Evolutionary conservation across 2,888 invertebrate species (phyloP).

Genomic region (Trissolcus japonicus): DNA sequence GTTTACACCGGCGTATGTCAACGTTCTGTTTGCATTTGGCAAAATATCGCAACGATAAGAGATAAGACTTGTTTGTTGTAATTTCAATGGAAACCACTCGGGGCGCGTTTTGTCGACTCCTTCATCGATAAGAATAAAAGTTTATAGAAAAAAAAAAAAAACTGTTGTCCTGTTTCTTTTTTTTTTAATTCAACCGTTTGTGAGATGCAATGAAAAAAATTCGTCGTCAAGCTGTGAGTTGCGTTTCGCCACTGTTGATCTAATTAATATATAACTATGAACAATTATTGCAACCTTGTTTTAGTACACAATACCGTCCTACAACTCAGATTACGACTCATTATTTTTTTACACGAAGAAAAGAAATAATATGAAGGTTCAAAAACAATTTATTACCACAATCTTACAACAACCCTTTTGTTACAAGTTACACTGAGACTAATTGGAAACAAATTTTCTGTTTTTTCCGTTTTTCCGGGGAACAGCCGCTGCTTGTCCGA

Average conservation of each 20-base stretch:
- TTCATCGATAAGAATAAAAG: background rate
- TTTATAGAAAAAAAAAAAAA: no score
- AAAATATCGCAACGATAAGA: constrained; percentile 20
- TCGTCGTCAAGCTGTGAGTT: no score
- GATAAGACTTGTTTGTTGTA: constrained; percentile 23
- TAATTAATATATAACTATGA: no score
- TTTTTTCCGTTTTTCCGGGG: constrained; percentile 8
- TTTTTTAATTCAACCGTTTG: background rate
- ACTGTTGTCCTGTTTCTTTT: no score
- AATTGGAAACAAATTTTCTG: constrained; percentile 1
- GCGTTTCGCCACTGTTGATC: no score
- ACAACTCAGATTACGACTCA: no score
- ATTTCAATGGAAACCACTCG: constrained; percentile 8
- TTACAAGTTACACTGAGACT: background rate
- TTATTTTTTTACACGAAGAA: no score
- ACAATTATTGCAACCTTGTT: no score
- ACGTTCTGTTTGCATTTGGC: constrained; percentile 6
- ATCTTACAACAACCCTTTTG: no score
- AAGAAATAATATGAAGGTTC: no score
- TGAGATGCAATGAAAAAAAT: constrained; percentile 4
- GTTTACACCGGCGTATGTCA: background rate
- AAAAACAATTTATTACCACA: no score
- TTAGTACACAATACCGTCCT: no score
- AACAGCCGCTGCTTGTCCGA: constrained; percentile 19
- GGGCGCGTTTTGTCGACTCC: background rate